Evolutionary conservation across 37 sponge, comb jelly and placozoan genomes (phyloP).

Genomic region (Beroe forskalii): DNA sequence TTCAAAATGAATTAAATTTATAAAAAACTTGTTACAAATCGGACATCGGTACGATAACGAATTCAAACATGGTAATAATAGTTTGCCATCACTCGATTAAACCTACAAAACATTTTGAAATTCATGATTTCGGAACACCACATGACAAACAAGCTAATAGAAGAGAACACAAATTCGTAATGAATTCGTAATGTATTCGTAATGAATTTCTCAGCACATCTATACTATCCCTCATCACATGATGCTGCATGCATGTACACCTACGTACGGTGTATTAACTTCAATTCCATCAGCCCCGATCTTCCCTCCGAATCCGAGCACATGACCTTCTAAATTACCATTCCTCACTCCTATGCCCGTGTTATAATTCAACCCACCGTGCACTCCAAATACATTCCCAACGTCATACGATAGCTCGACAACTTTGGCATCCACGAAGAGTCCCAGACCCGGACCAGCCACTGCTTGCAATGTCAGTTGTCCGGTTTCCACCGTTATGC

Average conservation of each 20-base stretch:
- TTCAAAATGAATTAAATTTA: no score
- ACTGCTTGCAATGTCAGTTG: background rate
- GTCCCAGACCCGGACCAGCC: conserved; percentile 7
- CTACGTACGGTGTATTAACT: background rate
- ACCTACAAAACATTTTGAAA: no score
- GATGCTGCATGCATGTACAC: background rate
- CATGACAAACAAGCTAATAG: no score
- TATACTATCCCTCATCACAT: no score
- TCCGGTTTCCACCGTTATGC: background rate
- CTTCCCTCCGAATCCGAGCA: background rate
- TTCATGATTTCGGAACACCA: no score
- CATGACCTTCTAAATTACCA: background rate
- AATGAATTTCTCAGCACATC: no score
- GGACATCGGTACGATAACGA: no score
- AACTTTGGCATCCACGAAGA: background rate
- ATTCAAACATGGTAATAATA: no score
- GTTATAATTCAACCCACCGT: background rate
- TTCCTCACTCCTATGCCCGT: background rate
- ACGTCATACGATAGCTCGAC: background rate
- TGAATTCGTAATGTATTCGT: no score
- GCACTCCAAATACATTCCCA: background rate
- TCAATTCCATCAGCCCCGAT: conserved; percentile 19
- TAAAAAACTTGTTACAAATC: no score
- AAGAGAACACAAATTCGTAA: no score
- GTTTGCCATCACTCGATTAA: no score